phyloP scores from a whole-genome alignment of 2,797 vertebrate genomes.

The Rousettus madagascariensis region DNA sequence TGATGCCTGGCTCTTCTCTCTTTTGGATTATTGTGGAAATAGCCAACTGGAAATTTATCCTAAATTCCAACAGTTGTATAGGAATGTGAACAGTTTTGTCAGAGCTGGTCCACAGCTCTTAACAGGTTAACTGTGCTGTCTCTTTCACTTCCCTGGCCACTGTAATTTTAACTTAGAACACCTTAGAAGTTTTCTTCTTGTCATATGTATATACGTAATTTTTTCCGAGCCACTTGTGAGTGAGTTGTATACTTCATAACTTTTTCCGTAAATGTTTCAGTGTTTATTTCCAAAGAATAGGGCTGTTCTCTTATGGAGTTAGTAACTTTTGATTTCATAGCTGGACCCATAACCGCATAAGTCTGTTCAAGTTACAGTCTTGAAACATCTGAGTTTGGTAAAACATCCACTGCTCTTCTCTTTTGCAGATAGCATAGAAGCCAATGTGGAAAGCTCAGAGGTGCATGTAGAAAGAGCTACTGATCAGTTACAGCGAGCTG shows the following conservation, averaged over 20 bases:
- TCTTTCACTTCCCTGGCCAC: background rate
- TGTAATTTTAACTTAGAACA: background rate
- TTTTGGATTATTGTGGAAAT: background rate
- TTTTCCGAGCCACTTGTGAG: slow-evolving; percentile 8
- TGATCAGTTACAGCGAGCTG: slow-evolving; percentile 94
- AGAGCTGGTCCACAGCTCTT: background rate
- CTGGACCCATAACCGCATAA: background rate
- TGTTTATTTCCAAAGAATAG: slow-evolving; percentile 48
- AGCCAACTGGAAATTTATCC: background rate
- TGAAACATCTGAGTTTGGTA: slow-evolving; percentile 19
- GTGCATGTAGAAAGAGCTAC: slow-evolving; percentile 94
- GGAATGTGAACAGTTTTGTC: background rate
- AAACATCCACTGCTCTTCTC: background rate
- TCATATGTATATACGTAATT: background rate
- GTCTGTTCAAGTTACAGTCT: background rate
- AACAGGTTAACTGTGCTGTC: background rate
- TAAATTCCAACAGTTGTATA: background rate
- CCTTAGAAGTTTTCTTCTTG: background rate
- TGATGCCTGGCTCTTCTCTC: background rate
- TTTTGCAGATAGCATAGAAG: slow-evolving; percentile 95
- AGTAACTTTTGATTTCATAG: slow-evolving; percentile 21
- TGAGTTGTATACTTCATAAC: background rate
- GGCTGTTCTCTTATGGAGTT: background rate
- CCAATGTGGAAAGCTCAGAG: slow-evolving; percentile 96
- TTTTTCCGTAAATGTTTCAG: background rate